Evolutionary conservation across 2,797 vertebrate species (phyloP).

Genomic region (Acanthornis magna): DNA sequence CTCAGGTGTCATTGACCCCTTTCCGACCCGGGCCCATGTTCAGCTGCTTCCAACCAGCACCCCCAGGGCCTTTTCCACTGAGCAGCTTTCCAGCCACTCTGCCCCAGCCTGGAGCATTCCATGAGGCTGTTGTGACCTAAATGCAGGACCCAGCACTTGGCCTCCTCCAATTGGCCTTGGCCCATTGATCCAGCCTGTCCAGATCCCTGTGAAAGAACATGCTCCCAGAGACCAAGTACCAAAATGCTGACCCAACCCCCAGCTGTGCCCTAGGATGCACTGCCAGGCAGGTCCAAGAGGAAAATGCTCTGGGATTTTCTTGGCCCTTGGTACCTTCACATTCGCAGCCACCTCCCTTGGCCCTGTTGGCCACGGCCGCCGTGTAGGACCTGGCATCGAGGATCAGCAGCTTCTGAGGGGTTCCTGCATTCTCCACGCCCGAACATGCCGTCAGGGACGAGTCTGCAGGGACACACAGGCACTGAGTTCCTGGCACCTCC

Average conservation of each 20-base stretch:
- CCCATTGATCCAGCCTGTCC: background rate
- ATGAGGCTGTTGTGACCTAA: background rate
- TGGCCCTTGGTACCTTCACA: conserved; percentile 85
- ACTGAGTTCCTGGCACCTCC: background rate
- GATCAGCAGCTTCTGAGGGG: conserved; percentile 94
- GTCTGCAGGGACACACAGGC: conserved; percentile 74
- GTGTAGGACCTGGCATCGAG: conserved; percentile 97
- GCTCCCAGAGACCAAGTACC: background rate
- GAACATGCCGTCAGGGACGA: conserved; percentile 88
- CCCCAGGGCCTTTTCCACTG: background rate
- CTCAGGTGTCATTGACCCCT: background rate
- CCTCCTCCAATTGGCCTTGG: background rate
- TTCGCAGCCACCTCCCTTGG: conserved; percentile 97
- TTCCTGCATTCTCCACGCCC: conserved; percentile 81
- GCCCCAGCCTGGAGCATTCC: background rate
- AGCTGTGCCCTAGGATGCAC: background rate
- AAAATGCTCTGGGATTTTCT: background rate
- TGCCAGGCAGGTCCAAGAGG: background rate
- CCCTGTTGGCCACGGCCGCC: conserved; percentile 94
- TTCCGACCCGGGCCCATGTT: background rate
- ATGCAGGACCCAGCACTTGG: background rate
- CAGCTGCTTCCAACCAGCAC: background rate
- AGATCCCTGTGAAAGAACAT: background rate
- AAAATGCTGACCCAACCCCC: fast-evolving
- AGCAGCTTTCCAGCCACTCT: background rate